phyloP scores from a whole-genome alignment of 1,140 invertebrate genomes.

The Linepithema humile region DNA sequence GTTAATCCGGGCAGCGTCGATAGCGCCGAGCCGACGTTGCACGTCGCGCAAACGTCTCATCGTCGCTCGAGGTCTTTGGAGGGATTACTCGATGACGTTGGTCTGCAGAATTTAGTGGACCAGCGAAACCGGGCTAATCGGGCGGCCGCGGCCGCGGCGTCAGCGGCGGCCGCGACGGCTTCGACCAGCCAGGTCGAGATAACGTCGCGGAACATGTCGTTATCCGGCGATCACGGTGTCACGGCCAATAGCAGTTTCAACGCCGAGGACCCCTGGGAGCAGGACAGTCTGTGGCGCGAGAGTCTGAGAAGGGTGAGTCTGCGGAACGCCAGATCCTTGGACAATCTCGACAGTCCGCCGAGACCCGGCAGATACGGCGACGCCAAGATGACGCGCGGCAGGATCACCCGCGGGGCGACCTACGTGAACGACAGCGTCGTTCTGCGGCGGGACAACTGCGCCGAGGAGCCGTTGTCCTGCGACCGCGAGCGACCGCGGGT shows the following conservation, averaged over 20 bases:
- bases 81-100: conserved; percentile 86
- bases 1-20: conserved; percentile 47
- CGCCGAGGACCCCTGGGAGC: conserved; percentile 92
- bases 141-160: not conserved
- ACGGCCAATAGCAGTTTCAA: conserved; percentile 64
- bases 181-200: not conserved
- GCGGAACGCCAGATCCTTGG: conserved; percentile 91
- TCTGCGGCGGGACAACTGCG: conserved; percentile 51
- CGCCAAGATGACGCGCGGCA: conserved; percentile 76
- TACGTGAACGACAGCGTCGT: conserved; percentile 90
- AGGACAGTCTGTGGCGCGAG: conserved; percentile 92
- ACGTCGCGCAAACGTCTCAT: conserved; percentile 71
- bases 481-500: conserved; percentile 61
- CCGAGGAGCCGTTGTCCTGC: conserved; percentile 19
- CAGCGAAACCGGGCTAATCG: conserved; percentile 73
- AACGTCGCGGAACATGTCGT: not conserved
- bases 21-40: not conserved
- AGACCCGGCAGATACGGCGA: conserved; percentile 47
- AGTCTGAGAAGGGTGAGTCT: conserved; percentile 91
- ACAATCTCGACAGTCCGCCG: conserved; percentile 87
- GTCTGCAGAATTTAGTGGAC: conserved; percentile 78
- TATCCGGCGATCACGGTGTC: not conserved
- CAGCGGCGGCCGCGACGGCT: not conserved
- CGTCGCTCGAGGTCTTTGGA: conserved; percentile 87
- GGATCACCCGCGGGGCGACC: conserved; percentile 88